phyloP scores from a whole-genome alignment of 2,113 vertebrate species.

The Micronisus gabar region DNA sequence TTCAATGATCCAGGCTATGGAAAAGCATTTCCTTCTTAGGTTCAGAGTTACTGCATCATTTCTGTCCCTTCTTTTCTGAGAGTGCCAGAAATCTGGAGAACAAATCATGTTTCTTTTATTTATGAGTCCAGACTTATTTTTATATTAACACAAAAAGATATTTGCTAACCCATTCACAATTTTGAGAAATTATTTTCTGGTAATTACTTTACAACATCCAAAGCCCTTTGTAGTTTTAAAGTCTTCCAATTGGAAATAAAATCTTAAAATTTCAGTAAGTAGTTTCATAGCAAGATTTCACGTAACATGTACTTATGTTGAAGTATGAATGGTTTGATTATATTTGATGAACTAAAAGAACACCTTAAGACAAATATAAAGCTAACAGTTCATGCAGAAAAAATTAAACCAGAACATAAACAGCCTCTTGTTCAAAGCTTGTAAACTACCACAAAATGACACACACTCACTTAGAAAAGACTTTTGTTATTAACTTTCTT shows the following conservation, averaged over 20 bases:
- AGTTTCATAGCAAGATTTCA: not conserved
- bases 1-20: not conserved
- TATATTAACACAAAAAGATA: not conserved
- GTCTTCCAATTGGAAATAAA: not conserved
- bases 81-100: not conserved
- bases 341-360: not conserved
- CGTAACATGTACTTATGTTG: not conserved
- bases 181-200: not conserved
- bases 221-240: not conserved
- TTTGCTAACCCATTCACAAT: not conserved
- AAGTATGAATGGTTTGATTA: not conserved
- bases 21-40: not conserved
- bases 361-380: not conserved
- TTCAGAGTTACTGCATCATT: not conserved
- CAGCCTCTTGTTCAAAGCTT: not conserved
- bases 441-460: not conserved
- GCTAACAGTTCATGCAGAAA: not conserved
- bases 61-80: not conserved
- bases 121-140: not conserved
- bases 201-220: not conserved
- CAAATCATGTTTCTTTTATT: not conserved
- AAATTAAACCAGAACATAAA: not conserved
- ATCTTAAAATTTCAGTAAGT: not conserved
- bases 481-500: not conserved
- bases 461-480: not conserved